Percentiles rank a stretch among this genome's conserved stretches.
Conservation (phyloP, 1,140 invertebrate genomes). For the Aradophagus sp. region DNA sequence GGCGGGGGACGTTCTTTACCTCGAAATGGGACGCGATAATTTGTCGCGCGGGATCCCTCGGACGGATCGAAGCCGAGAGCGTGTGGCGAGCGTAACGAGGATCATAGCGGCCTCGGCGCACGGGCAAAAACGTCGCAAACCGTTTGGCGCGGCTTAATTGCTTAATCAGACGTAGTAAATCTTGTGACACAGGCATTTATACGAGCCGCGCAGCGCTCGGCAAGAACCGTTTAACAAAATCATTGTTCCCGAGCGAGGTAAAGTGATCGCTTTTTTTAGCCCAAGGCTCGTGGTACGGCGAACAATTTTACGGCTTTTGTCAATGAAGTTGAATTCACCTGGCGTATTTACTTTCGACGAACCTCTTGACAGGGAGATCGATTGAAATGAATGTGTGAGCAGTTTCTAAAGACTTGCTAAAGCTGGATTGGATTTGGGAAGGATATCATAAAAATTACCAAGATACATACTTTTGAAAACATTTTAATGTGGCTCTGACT, state of each 20-base stretch:
- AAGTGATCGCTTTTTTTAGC: constrained; percentile 31
- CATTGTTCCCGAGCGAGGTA: constrained; percentile 14
- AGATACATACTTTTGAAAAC: no score
- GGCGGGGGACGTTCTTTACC: constrained; percentile 1
- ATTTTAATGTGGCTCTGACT: no score
- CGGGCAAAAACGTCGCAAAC: constrained; percentile 58
- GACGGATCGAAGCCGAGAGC: constrained; percentile 47
- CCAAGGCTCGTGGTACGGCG: no score
- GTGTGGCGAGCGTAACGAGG: constrained; percentile 61
- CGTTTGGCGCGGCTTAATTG: constrained; percentile 65
- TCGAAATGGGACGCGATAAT: constrained; percentile 42
- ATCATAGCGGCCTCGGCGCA: constrained; percentile 47
- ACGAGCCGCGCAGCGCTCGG: constrained; percentile 16
- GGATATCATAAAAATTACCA: no score
- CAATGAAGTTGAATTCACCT: no score
- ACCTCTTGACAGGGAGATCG: no score
- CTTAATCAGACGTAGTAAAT: constrained; percentile 74
- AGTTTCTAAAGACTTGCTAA: no score
- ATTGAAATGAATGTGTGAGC: no score
- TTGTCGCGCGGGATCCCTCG: constrained; percentile 35
- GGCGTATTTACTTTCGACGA: no score
- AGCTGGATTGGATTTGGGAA: no score
- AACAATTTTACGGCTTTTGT: no score
- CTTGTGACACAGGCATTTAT: constrained; percentile 69
- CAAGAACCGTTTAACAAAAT: constrained; percentile 26